These are phyloP conservation scores for Acanthopleura granulata DNA, from an alignment of 2,888 invertebrate species.

Conservation along the genomic window DNA sequence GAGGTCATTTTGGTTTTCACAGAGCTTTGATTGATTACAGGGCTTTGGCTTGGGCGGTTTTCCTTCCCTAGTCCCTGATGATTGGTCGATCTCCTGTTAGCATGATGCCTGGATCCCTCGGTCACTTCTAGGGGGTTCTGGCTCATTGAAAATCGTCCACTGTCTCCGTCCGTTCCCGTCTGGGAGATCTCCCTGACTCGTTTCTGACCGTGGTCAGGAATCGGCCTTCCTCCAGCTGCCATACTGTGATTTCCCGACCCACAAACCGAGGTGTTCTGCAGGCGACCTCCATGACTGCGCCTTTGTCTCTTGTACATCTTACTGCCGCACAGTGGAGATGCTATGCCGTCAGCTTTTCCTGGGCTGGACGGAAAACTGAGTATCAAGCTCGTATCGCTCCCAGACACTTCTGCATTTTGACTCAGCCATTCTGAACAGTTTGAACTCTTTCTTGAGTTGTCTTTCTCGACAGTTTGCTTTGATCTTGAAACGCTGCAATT, in stretches of 20 bases:
- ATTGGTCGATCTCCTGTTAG: background rate
- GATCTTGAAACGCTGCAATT: background rate
- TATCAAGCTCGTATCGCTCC: no score
- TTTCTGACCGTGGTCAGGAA: no score
- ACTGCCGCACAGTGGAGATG: background rate
- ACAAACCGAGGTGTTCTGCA: background rate
- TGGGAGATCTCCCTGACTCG: no score
- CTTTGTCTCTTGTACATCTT: background rate
- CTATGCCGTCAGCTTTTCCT: no score
- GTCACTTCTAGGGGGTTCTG: background rate
- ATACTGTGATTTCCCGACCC: no score
- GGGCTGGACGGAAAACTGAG: no score
- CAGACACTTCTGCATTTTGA: no score
- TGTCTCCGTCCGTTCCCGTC: background rate
- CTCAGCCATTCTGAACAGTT: background rate
- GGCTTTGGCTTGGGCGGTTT: background rate
- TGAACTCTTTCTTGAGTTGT: background rate
- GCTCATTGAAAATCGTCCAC: constrained; percentile 16
- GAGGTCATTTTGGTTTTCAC: background rate
- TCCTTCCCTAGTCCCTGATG: background rate
- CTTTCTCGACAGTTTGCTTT: background rate
- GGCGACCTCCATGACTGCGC: background rate
- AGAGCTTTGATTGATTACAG: background rate
- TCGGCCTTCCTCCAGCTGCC: no score
- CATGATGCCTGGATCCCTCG: background rate